Percentiles rank a stretch among this genome's conserved stretches.
phyloP scores from a whole-genome alignment of 2,113 vertebrate species.

The Lasiurus borealis region DNA sequence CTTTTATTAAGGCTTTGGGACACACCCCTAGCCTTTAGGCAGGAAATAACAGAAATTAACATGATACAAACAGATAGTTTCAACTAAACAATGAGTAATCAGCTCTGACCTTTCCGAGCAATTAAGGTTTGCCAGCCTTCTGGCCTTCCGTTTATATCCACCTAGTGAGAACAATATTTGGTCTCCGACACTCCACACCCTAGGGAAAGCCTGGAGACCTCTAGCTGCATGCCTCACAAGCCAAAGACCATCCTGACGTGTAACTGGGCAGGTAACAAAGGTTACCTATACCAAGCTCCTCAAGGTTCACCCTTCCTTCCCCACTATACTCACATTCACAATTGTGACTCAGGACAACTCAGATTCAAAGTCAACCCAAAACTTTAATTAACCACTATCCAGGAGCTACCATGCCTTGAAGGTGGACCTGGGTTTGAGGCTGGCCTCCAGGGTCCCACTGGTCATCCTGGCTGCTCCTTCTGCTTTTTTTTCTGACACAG shows the following conservation, averaged over 20 bases:
- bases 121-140: no score
- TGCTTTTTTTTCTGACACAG: neutral
- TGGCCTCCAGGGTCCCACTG: neutral
- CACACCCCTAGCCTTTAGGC: no score
- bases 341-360: neutral
- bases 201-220: neutral
- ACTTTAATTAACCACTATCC: neutral
- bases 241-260: no score
- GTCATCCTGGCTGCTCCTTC: neutral
- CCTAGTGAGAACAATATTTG: no score
- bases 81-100: no score
- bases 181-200: no score
- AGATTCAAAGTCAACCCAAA: neutral
- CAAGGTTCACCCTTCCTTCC: neutral
- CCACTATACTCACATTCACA: neutral
- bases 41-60: no score
- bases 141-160: no score
- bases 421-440: neutral
- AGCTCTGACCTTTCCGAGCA: no score
- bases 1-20: no score
- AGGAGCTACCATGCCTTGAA: neutral
- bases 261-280: neutral
- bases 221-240: neutral
- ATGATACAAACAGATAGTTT: no score
- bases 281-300: accelerated